These are phyloP conservation scores for Microcebus ravelobensis DNA, from an alignment of 2,113 vertebrate species.

Conservation along the genomic window DNA sequence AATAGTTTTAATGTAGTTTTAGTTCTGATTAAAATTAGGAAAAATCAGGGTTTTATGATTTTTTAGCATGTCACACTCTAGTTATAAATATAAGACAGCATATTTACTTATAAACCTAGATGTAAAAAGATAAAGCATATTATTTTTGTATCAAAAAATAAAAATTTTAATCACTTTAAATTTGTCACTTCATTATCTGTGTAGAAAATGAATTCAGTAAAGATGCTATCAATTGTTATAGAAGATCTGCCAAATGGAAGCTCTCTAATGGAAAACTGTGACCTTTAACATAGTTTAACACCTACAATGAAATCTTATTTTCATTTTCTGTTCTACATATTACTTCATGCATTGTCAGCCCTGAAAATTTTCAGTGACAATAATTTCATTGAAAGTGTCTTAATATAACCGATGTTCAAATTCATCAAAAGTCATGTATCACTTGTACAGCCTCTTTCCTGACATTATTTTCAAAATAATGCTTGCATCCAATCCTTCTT, in stretches of 20 bases:
- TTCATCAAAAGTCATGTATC: constrained; percentile 71
- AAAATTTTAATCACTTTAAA: constrained; percentile 29
- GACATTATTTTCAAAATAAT: constrained; percentile 80
- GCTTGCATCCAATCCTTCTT: constrained; percentile 58
- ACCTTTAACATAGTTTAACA: constrained; percentile 60
- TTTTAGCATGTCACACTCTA: background rate
- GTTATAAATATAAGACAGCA: background rate
- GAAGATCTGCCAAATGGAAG: constrained; percentile 54
- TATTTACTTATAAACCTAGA: constrained; percentile 8
- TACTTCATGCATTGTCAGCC: constrained; percentile 50
- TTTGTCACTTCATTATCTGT: constrained; percentile 4
- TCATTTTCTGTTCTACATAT: constrained; percentile 52
- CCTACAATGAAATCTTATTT: constrained; percentile 61
- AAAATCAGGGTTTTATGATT: background rate
- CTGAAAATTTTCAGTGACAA: constrained; percentile 62
- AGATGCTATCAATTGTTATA: constrained; percentile 43
- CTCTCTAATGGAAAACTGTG: constrained; percentile 48
- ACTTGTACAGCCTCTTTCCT: constrained; percentile 71
- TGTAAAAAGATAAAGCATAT: constrained; percentile 10
- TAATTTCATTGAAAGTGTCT: constrained; percentile 73
- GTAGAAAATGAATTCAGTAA: constrained; percentile 52
- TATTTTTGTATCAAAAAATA: constrained; percentile 22
- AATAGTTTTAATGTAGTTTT: constrained; percentile 14
- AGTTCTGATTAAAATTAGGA: constrained; percentile 19
- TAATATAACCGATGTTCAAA: constrained; percentile 73